phyloP scores from a whole-genome alignment of 2,797 vertebrate genomes.

The Eospalax fontanierii region DNA sequence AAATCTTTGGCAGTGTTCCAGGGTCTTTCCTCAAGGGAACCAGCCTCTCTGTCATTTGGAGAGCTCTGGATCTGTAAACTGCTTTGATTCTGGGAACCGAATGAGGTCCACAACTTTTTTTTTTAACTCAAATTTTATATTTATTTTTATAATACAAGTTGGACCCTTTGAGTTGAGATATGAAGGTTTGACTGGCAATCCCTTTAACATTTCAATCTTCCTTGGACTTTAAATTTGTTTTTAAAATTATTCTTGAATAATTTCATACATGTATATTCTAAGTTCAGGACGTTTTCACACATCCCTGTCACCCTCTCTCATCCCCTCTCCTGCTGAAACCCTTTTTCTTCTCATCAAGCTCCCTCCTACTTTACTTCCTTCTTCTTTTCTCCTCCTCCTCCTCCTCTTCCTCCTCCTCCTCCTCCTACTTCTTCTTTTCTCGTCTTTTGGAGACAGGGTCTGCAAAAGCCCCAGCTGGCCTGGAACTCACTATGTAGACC shows the following conservation, averaged over 20 bases:
- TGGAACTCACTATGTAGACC: too few relatives aligned
- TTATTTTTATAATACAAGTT: not conserved
- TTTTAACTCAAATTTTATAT: not conserved
- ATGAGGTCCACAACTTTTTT: not conserved
- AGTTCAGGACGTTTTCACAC: not conserved
- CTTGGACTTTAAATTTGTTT: not conserved
- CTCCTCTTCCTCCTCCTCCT: too few relatives aligned
- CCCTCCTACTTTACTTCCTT: too few relatives aligned
- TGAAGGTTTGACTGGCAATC: not conserved
- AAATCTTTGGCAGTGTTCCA: constrained; percentile 2
- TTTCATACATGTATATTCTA: not conserved
- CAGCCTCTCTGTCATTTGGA: not conserved
- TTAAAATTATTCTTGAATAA: not conserved
- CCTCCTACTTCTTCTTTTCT: too few relatives aligned
- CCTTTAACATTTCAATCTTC: not conserved
- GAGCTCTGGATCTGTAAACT: not conserved
- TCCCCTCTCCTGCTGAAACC: not conserved
- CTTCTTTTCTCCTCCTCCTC: too few relatives aligned
- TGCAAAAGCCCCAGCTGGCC: too few relatives aligned
- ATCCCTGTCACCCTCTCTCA: not conserved
- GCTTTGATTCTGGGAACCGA: not conserved
- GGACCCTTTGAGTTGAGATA: not conserved
- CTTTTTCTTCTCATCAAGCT: too few relatives aligned
- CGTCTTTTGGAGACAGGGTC: too few relatives aligned
- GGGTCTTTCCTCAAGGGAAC: not conserved